Conservation (phyloP, 1,140 invertebrate species). For the Bombus confusus region DNA sequence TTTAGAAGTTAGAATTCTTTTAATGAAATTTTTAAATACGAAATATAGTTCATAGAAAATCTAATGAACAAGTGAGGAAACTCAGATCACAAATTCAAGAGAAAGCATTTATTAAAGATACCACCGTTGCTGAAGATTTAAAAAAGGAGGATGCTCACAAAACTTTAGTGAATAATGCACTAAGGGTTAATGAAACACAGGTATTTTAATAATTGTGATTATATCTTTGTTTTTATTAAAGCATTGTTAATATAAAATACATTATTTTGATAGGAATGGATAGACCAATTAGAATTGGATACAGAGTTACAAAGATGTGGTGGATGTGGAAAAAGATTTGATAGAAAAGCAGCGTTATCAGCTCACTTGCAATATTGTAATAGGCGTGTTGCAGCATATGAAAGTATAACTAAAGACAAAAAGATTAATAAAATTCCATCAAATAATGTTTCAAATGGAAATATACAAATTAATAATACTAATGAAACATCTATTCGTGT, state of each 20-base stretch:
- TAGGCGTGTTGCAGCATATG: conserved; percentile 74
- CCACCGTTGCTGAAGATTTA: conserved; percentile 61
- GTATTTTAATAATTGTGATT: conserved; percentile 11
- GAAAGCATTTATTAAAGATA: conserved; percentile 83
- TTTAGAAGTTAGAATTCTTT: conserved; percentile 27
- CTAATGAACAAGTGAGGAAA: conserved; percentile 84
- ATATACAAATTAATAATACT: conserved; percentile 7
- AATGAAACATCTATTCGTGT: conserved; percentile 57
- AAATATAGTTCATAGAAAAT: conserved; percentile 82
- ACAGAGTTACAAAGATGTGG: conserved; percentile 84
- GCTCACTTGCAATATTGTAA: conserved; percentile 84
- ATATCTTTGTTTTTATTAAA: neutral
- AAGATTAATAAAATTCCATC: conserved; percentile 46
- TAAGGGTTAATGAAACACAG: conserved; percentile 35
- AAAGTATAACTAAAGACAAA: conserved; percentile 53
- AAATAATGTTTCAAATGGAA: neutral
- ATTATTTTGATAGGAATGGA: conserved; percentile 76
- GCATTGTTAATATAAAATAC: conserved; percentile 19
- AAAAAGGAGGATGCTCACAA: conserved; percentile 42
- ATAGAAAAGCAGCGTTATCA: conserved; percentile 85
- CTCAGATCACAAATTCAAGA: conserved; percentile 84
- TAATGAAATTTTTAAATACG: conserved; percentile 14
- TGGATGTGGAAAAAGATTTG: conserved; percentile 87
- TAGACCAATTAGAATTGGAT: conserved; percentile 84
- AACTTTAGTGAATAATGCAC: neutral